phyloP scores from a whole-genome alignment of 2,113 vertebrate genomes.

The Sarotherodon lohbergeri region DNA sequence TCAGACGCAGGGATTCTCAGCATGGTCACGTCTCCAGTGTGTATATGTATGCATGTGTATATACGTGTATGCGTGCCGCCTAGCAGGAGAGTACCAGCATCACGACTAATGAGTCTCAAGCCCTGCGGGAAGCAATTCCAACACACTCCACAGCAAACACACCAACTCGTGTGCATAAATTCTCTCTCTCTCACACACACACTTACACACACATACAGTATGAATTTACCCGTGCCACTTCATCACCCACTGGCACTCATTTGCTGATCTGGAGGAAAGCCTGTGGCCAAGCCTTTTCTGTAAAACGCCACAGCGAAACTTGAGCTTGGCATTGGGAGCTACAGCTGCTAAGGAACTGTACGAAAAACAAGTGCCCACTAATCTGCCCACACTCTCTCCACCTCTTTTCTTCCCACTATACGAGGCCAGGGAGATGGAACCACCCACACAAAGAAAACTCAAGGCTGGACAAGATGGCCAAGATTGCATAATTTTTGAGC shows the following conservation, averaged over 20 bases:
- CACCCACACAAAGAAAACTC: constrained; percentile 23
- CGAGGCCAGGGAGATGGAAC: neutral
- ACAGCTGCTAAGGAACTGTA: neutral
- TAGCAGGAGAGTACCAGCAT: neutral
- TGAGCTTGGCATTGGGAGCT: neutral
- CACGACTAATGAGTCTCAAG: neutral
- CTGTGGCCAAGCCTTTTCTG: neutral
- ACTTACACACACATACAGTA: neutral
- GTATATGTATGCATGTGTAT: neutral
- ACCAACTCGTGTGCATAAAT: neutral
- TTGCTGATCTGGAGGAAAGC: neutral
- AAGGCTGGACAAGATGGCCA: constrained; percentile 17
- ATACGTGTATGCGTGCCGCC: neutral
- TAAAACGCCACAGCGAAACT: neutral
- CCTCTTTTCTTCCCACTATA: neutral
- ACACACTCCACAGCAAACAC: neutral
- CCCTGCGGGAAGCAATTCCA: neutral
- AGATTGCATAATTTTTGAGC: constrained; percentile 23
- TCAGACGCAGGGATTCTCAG: neutral
- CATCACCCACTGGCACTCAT: neutral
- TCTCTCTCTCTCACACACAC: neutral
- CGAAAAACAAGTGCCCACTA: neutral
- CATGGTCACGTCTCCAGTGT: neutral
- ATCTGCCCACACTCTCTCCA: constrained; percentile 3
- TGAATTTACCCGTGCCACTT: neutral